Evolutionary conservation across 2,888 invertebrate species (phyloP), one percentile per base, ranked within the genome.

Genomic region (Gastrophysa polygoni): DNA sequence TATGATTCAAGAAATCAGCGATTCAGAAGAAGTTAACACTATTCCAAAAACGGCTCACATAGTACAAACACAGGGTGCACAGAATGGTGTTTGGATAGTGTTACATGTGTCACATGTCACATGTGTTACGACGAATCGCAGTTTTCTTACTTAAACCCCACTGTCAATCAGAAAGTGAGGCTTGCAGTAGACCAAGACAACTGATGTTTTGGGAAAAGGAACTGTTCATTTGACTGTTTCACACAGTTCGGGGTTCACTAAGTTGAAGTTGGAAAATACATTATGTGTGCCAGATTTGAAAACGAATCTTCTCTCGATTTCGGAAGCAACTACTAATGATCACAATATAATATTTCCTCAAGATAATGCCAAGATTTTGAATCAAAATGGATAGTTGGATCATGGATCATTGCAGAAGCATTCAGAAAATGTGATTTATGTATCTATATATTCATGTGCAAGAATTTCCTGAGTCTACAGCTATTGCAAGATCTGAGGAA

Each of bases 101-200:
- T n/a, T n/a, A n/a, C n/a, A n/a, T n/a, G 24, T 1, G 24, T 24
- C 16, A 49, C 49, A 4, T 49, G 24, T 3, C 49, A 49, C 28
- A 49, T 47, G 47, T 49, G 49, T n/a, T 28, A 49, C 28, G 49
- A 49, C 7, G 24, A 49, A 49, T 49, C 49, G 8, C 21, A 16
- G 14, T 49, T 49, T 28, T n/a, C 28, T 1, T 16, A 28, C 28
- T 49, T 49, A 3, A n/a, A 49, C 8, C n/a, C 10, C 5, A 8
- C 28, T 11, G 28, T 24, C n/a, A 49, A 49, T n/a, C n/a, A 49
- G 14, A 49, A 49, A 11, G 49, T 49, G 10, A 28, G 49, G 7
- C 20, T 49, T 14, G 49, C 49, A 8, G 28, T 16, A 1, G 16
- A 49, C 14, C n/a, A 49, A 49, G 24, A 49, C 24, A 11, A 49